A percentile compares a stretch with the other conserved stretches of the same genome.
Conservation (phyloP, 2,113 vertebrate genomes). For the Pan troglodytes region NHGRI_mPanTro3-v2.1_pri NC_072412.2:100669501-100670000, state of each 20-base stretch:
- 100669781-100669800: rapidly evolving
- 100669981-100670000: background rate
- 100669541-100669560: no score
- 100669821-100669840: rapidly evolving
- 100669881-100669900: background rate
- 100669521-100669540: no score
- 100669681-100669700: background rate
- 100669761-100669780: background rate
- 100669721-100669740: background rate
- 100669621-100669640: background rate
- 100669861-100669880: background rate
- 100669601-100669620: background rate
- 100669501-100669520: no score
- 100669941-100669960: background rate
- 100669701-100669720: background rate
- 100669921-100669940: conserved; percentile 48
- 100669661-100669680: background rate
- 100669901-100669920: background rate
- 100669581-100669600: background rate
- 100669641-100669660: background rate
- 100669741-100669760: background rate
- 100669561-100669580: no score
- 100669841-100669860: no score
- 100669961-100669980: conserved; percentile 1
- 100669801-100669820: background rate